phyloP scores from a whole-genome alignment of 2,797 vertebrate species.

The Pseudomugil gertrudae region DNA sequence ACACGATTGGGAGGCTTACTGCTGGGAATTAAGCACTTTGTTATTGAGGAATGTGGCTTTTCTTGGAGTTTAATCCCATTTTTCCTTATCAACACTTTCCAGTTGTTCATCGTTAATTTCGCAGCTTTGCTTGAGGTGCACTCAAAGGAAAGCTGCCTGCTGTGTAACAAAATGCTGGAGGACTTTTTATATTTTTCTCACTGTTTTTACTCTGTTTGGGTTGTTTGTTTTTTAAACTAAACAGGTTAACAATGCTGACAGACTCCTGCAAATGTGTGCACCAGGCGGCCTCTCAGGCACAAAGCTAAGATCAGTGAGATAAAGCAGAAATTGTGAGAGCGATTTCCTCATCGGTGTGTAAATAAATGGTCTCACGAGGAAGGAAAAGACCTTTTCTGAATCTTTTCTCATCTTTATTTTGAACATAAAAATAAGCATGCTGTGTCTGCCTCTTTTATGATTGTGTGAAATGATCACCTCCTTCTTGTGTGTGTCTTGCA shows the following conservation, averaged over 20 bases:
- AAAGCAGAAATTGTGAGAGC: too few relatives aligned
- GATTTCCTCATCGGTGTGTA: too few relatives aligned
- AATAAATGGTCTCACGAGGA: too few relatives aligned
- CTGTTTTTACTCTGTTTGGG: background rate
- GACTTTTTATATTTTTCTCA: background rate
- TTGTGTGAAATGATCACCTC: conserved; percentile 18
- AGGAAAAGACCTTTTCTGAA: background rate
- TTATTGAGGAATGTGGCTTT: conserved; percentile 8
- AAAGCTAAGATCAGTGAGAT: too few relatives aligned
- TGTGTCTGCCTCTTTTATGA: background rate
- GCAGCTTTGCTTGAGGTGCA: conserved; percentile 16
- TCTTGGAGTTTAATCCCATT: conserved; percentile 21
- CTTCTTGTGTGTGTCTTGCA: conserved; percentile 64
- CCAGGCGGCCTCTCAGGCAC: too few relatives aligned
- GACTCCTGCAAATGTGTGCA: too few relatives aligned
- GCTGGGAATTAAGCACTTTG: conserved; percentile 32
- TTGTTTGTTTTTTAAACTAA: background rate
- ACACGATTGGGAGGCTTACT: conserved; percentile 17
- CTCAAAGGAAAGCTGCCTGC: conserved; percentile 25
- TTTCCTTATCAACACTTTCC: conserved; percentile 43
- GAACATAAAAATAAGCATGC: background rate
- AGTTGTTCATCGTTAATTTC: conserved; percentile 24
- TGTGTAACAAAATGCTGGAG: conserved; percentile 2
- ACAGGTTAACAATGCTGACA: background rate
- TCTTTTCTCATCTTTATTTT: background rate